These are phyloP conservation scores for Parthenolecanium corni DNA, from an alignment of 2,888 invertebrate genomes.

Conservation along the genomic window DNA sequence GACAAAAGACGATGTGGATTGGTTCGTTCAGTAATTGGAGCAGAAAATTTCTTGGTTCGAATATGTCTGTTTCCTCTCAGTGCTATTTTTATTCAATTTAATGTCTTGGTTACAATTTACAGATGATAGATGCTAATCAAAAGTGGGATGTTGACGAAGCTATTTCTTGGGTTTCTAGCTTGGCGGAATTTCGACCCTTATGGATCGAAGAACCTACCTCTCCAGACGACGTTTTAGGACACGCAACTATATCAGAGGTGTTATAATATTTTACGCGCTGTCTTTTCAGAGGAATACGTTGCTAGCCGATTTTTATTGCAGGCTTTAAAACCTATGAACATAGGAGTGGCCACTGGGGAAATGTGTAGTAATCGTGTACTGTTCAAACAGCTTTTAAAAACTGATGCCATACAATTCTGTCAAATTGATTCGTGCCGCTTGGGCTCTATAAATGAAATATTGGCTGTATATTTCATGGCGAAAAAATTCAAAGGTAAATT, in stretches of 20 bases:
- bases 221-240: constrained; percentile 82
- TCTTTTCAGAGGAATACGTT: too few species aligned
- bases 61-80: neutral
- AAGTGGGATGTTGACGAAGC: constrained; percentile 77
- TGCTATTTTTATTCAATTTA: neutral
- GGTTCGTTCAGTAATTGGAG: constrained; percentile 64
- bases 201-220: constrained; percentile 94
- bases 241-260: constrained; percentile 64
- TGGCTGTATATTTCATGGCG: constrained; percentile 81
- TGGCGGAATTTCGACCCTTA: constrained; percentile 58
- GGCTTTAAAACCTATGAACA: constrained; percentile 53
- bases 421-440: constrained; percentile 83
- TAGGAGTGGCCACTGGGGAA: constrained; percentile 84
- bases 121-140: constrained; percentile 84
- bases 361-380: constrained; percentile 83
- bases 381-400: constrained; percentile 81
- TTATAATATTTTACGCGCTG: neutral
- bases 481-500: constrained; percentile 60
- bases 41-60: constrained; percentile 56
- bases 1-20: constrained; percentile 60
- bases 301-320: constrained; percentile 32
- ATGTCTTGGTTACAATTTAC: constrained; percentile 5
- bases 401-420: constrained; percentile 69
- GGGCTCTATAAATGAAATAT: constrained; percentile 77
- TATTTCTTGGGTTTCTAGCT: constrained; percentile 69